Percentiles rank a stretch among this genome's conserved stretches.
Conservation (phyloP, 2,113 vertebrate species). For the Anguilla rostrata region DNA sequence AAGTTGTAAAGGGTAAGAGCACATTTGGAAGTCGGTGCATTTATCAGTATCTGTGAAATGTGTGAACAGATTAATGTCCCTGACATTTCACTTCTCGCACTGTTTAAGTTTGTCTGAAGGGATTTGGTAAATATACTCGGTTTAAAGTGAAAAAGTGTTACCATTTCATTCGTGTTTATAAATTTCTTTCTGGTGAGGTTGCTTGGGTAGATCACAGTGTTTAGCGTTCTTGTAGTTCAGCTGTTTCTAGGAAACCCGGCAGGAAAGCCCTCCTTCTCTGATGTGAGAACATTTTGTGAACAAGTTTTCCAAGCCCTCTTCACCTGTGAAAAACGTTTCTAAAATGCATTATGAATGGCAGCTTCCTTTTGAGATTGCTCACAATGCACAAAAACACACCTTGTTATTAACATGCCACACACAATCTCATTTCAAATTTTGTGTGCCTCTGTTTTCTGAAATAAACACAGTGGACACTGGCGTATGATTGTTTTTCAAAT, state of each 20-base stretch:
- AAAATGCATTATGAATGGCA: too few relatives aligned
- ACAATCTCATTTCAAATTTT: neutral
- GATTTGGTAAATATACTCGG: neutral
- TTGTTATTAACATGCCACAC: neutral
- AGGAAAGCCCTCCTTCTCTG: neutral
- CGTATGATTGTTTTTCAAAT: neutral
- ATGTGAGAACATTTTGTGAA: neutral
- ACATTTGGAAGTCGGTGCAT: neutral
- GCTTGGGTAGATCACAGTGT: neutral
- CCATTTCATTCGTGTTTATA: neutral
- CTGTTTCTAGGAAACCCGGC: slow-evolving; percentile 5
- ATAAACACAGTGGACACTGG: too few relatives aligned
- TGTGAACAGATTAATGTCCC: neutral
- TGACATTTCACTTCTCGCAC: neutral
- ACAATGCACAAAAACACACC: neutral
- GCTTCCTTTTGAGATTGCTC: too few relatives aligned
- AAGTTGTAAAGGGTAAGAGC: neutral
- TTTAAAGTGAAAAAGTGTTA: neutral
- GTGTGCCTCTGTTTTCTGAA: neutral
- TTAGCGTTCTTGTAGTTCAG: slow-evolving; percentile 2
- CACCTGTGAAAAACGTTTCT: neutral
- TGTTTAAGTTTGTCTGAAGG: neutral
- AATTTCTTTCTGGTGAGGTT: slow-evolving; percentile 6
- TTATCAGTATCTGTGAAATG: neutral
- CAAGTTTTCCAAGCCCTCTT: neutral